Evolutionary conservation across 2,888 invertebrate genomes (phyloP).

Genomic region (Augochlorella aurata): DNA sequence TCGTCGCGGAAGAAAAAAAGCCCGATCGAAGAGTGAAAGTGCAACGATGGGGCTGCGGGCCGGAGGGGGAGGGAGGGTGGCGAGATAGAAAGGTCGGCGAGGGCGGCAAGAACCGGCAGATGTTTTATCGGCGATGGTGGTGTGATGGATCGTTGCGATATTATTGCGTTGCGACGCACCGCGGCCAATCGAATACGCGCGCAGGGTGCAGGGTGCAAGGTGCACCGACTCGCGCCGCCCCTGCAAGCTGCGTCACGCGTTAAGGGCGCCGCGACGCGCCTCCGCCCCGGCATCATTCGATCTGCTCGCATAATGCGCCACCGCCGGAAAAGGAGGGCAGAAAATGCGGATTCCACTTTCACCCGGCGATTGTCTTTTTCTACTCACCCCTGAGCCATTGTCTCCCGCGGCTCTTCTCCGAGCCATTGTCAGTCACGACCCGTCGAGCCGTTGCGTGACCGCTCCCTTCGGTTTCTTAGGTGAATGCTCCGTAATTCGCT

Average conservation of each 20-base stretch:
- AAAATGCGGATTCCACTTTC: conserved; percentile 29
- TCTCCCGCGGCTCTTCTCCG: neutral
- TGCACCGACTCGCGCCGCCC: conserved; percentile 33
- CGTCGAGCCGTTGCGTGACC: conserved; percentile 5
- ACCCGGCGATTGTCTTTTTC: conserved; percentile 7
- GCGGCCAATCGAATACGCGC: conserved; percentile 70
- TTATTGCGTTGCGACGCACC: conserved; percentile 70
- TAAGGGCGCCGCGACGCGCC: conserved; percentile 55
- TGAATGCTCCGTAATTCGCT: conserved; percentile 1
- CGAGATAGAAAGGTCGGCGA: conserved; percentile 24
- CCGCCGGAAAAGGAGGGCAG: conserved; percentile 33
- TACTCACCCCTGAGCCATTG: neutral
- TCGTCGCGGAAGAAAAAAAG: conserved; percentile 29
- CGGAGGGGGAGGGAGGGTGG: neutral
- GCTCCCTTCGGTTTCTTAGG: neutral
- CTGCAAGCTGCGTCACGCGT: conserved; percentile 67
- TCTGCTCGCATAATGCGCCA: conserved; percentile 63
- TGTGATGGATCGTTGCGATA: conserved; percentile 72
- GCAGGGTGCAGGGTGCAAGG: conserved; percentile 58
- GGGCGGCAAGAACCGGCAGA: conserved; percentile 66
- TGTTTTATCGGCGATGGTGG: conserved; percentile 73
- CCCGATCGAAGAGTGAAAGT: conserved; percentile 38
- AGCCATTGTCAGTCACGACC: neutral
- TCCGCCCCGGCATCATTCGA: conserved; percentile 56
- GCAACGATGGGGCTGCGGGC: conserved; percentile 1